Evolutionary conservation across 2,797 vertebrate species (phyloP).

Genomic region (Sebastes alutus): DNA sequence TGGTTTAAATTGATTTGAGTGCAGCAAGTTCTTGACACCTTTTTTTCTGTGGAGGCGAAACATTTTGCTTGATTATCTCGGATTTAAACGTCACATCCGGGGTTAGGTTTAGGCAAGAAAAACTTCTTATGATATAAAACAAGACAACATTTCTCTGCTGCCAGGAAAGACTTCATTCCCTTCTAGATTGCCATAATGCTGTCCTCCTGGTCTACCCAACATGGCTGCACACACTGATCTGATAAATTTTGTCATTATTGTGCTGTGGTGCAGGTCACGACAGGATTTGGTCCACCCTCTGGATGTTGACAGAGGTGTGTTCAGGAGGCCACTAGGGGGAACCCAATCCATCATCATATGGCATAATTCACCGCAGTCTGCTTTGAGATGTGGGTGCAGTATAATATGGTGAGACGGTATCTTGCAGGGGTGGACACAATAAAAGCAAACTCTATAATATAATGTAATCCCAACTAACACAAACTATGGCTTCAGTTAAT

Average conservation of each 20-base stretch:
- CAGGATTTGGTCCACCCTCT: neutral
- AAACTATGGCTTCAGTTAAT: neutral
- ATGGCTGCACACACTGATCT: neutral
- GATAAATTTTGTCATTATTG: neutral
- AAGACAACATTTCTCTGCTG: neutral
- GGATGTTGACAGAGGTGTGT: conserved; percentile 19
- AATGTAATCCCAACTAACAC: neutral
- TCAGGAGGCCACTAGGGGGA: conserved; percentile 64
- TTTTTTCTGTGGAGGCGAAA: neutral
- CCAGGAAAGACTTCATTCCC: neutral
- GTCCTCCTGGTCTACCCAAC: neutral
- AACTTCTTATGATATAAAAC: too few species aligned
- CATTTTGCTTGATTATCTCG: neutral
- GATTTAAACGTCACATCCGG: neutral
- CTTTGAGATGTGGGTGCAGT: conserved; percentile 34
- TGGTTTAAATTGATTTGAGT: neutral
- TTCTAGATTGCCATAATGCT: neutral
- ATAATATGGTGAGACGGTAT: conserved; percentile 14
- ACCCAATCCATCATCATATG: conserved; percentile 49
- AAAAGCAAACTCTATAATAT: neutral
- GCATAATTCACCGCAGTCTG: conserved; percentile 40
- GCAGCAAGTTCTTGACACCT: neutral
- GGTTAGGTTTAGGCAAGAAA: too few species aligned
- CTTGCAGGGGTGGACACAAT: conserved; percentile 30
- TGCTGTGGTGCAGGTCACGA: neutral